A percentile compares a stretch with the other conserved stretches of the same genome.
phyloP scores from a whole-genome alignment of 2,888 invertebrate species.

The Tetrapedia diversipes region DNA sequence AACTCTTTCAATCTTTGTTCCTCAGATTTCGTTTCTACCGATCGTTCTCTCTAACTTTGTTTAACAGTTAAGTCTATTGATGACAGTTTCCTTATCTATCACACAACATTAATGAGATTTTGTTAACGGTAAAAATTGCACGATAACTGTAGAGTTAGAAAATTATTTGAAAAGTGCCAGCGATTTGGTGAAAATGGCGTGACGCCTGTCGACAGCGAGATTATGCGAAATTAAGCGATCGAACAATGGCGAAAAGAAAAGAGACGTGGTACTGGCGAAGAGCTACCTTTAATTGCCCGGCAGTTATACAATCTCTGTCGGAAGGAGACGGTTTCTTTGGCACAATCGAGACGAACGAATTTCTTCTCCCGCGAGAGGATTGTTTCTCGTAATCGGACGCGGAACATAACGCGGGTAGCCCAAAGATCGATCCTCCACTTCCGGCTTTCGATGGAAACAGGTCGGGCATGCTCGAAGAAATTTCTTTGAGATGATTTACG shows the following conservation, averaged over 20 bases:
- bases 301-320: constrained; percentile 8
- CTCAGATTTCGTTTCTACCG: too few relatives aligned
- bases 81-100: too few relatives aligned
- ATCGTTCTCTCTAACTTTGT: too few relatives aligned
- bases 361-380: constrained; percentile 2
- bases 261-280: background rate
- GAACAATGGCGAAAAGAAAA: too few relatives aligned
- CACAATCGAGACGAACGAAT: constrained; percentile 5
- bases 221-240: constrained; percentile 7
- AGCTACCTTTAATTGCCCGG: constrained; percentile 7
- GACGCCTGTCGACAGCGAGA: background rate
- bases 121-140: too few relatives aligned
- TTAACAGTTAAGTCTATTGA: too few relatives aligned
- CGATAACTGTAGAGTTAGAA: too few relatives aligned
- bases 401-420: constrained; percentile 29
- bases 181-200: constrained; percentile 9
- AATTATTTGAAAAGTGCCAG: background rate
- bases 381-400: constrained; percentile 39
- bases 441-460: constrained; percentile 68
- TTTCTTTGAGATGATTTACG: constrained; percentile 66
- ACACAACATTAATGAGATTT: too few relatives aligned
- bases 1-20: too few relatives aligned
- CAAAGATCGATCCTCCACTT: constrained; percentile 52
- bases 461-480: constrained; percentile 54
- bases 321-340: background rate